Evolutionary conservation across 2,797 vertebrate genomes (phyloP), one percentile per base, ranked within the genome.

Genomic region (Thripadectes ignobilis): DNA sequence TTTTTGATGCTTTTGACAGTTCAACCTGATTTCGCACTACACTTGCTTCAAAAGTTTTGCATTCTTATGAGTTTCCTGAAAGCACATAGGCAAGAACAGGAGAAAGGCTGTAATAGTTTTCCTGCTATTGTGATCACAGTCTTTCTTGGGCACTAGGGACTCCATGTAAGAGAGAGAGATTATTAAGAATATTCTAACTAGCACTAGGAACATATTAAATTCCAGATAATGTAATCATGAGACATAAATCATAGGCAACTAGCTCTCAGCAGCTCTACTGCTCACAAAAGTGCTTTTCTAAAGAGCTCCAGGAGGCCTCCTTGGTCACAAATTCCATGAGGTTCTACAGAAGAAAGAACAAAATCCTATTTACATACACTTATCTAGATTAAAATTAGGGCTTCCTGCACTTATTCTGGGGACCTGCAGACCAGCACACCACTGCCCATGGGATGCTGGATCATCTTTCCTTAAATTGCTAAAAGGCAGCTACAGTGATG

Each of bases 141-240:
- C 57, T 78, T 89, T 88, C 82, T 36, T 34, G 45, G 76, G 74
- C 93, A 84, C 92, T 43, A 59, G 76, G 95, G 93, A 90, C 65
- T 72, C n/a, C 66, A 66, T 0, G 1, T 41, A 55, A 84, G 58
- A 90, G 34, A 91, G 7, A 95, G 32, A 89, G 45, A 85, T 94
- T 92, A 95, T 18, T 77, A 85, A 85, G 48, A 59, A 58, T 88
- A 59, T 77, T 92, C 86, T 88, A 94, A 86, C 85, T 84, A 91
- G 88, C 83, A 78, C 76, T 69, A 93, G 83, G 89, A 96, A 94
- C 92, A 66, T 88, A 93, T 67, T 94, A 95, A 95, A 95, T 93
- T 92, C 85, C 76, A 92, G 93, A 88, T 92, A 93, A 95, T 85
- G 80, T 92, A 92, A 95, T 94, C 85, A 79, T 0, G 3, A 84